Base-by-base conservation (phyloP, 2,113 vertebrate genomes). In the Desmodus rotundus region DNA sequence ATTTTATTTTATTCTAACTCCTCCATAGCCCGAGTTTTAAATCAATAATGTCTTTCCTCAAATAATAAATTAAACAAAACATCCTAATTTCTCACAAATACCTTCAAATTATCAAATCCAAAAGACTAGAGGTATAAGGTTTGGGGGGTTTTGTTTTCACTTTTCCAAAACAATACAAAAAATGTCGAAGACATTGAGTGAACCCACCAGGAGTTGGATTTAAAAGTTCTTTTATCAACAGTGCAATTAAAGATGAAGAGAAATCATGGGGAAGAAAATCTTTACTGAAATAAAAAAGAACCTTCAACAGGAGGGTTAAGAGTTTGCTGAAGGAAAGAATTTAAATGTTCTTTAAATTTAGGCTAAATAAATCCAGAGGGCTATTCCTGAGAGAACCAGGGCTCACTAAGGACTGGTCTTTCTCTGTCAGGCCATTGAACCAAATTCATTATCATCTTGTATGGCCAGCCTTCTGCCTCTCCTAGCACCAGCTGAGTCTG, bases 211-310 rank as follows among this genome's bases (percentile, higher is more conserved):
- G 17, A 45, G n/a, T 36, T 92, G 33, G 15, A 81, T 45, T 96
- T n/a, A 9, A 45, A 86, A 93, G 9, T 28, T 41, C 43, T 67
- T 41, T 11, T 36, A 61, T 68, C 92, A 93, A 33, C 22, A 15
- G 36, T 80, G 45, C 1, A 70, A 15, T 41, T 58, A 81, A 81
- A 92, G 43, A 26, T 12, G 20, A 86, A 78, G 26, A 70, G 22
- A 86, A 72, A 86, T 63, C 36, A 3, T 36, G 65, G 63, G 52
- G 61, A 93, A 92, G 31, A 7, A 95, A 87, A 61, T 81, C 65
- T 95, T 95, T 47, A 92, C 38, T 38, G 54, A 54, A 89, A 91
- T 56, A 54, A 87, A 90, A 93, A 54, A 7, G 54, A 95, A 87
- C 19, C 16, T 92, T 73, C 45, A 61, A 10, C 4, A 24, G 8